Conservation (phyloP, 2,113 vertebrate genomes). For the Setophaga petechia region DNA sequence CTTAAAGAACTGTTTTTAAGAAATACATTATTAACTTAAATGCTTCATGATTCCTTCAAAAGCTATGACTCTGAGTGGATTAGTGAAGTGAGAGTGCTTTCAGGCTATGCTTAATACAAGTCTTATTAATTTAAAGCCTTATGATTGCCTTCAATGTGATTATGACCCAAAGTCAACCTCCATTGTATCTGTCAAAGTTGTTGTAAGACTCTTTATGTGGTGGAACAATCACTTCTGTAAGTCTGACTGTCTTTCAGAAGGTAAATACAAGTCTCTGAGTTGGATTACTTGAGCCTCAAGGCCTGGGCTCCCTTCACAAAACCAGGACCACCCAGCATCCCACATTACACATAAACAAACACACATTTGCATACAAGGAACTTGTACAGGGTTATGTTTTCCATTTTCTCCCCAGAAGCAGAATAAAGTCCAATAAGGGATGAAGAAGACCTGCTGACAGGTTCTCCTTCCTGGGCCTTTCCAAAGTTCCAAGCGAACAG, state of each 20-base stretch:
- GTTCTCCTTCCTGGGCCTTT: neutral
- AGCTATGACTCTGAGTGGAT: slow-evolving; percentile 17
- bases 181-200: neutral
- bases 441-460: neutral
- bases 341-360: neutral
- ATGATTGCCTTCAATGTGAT: slow-evolving; percentile 13
- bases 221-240: slow-evolving; percentile 17
- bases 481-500: neutral
- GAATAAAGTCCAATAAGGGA: neutral
- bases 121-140: slow-evolving; percentile 49
- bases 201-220: neutral
- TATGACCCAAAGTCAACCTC: slow-evolving; percentile 14
- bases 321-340: neutral
- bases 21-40: slow-evolving; percentile 2
- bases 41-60: neutral
- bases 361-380: neutral
- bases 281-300: neutral
- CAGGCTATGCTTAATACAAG: neutral
- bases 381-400: neutral
- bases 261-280: neutral
- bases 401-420: neutral
- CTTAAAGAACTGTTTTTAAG: neutral
- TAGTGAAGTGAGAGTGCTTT: slow-evolving; percentile 26
- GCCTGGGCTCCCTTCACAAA: neutral
- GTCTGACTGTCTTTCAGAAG: neutral